phyloP scores from a whole-genome alignment of 1,140 invertebrate genomes.

The Drosophila ogumai region DNA sequence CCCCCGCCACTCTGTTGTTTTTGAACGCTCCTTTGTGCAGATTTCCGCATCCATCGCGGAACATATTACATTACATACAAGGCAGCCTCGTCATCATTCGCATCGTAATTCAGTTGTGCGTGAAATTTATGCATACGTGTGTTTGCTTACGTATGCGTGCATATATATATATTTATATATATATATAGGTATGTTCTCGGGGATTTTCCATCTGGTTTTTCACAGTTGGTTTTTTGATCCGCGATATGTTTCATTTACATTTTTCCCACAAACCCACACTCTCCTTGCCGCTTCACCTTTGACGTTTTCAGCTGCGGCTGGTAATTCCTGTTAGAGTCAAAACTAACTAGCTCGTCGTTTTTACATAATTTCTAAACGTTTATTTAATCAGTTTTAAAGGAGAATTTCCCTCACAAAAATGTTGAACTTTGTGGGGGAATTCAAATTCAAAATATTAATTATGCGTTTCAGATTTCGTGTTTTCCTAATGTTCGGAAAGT shows the following conservation, averaged over 20 bases:
- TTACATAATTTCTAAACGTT: not conserved
- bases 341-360: not conserved
- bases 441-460: too few species aligned
- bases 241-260: constrained; percentile 54
- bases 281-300: constrained; percentile 15
- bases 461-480: too few species aligned
- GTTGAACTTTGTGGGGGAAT: too few species aligned
- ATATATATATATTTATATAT: not conserved
- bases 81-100: constrained; percentile 41
- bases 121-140: constrained; percentile 73
- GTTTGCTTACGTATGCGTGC: constrained; percentile 18
- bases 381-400: not conserved
- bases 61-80: constrained; percentile 45
- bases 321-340: constrained; percentile 29
- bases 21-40: constrained; percentile 65
- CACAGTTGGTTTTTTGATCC: constrained; percentile 41
- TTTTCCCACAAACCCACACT: constrained; percentile 28
- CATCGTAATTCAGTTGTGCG: constrained; percentile 73
- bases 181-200: constrained; percentile 8
- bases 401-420: too few species aligned
- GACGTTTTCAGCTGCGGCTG: constrained; percentile 22
- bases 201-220: constrained; percentile 42
- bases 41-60: constrained; percentile 68
- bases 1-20: constrained; percentile 28
- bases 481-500: too few species aligned